Percentiles rank a stretch among this genome's conserved stretches.
Conservation (phyloP, 2,113 vertebrate genomes). For the Chaetorhynchus papuensis region DNA sequence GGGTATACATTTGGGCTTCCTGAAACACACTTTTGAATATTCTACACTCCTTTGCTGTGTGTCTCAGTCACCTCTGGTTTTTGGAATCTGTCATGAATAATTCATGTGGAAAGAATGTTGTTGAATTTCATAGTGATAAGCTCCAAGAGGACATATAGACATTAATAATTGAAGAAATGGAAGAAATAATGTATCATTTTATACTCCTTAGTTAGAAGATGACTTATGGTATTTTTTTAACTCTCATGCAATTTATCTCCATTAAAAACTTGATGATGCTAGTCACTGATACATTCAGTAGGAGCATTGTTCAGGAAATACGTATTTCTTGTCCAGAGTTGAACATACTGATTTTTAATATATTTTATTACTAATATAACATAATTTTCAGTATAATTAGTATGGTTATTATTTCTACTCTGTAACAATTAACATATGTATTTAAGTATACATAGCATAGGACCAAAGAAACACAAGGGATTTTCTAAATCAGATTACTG, state of each 20-base stretch:
- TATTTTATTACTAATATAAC: neutral
- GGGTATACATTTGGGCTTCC: neutral
- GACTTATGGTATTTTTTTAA: neutral
- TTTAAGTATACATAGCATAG: neutral
- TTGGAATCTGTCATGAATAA: constrained; percentile 11
- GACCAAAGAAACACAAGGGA: neutral
- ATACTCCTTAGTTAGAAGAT: neutral
- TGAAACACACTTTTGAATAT: neutral
- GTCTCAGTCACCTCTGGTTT: neutral
- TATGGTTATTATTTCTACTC: neutral
- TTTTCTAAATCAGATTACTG: neutral
- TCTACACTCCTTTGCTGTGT: neutral
- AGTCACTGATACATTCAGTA: neutral
- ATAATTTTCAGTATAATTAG: neutral
- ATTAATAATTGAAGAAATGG: constrained; percentile 32
- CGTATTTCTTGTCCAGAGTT: neutral
- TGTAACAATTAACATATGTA: neutral
- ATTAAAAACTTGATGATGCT: neutral
- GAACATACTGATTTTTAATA: neutral
- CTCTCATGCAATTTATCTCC: neutral
- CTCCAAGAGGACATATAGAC: neutral
- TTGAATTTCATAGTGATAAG: neutral
- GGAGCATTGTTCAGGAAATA: neutral
- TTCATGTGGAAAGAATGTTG: neutral
- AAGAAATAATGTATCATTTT: constrained; percentile 15